These are phyloP conservation scores for Ephydatia muelleri DNA, from an alignment of 37 sponge, comb jelly and placozoan species.

Conservation along the genomic window DNA sequence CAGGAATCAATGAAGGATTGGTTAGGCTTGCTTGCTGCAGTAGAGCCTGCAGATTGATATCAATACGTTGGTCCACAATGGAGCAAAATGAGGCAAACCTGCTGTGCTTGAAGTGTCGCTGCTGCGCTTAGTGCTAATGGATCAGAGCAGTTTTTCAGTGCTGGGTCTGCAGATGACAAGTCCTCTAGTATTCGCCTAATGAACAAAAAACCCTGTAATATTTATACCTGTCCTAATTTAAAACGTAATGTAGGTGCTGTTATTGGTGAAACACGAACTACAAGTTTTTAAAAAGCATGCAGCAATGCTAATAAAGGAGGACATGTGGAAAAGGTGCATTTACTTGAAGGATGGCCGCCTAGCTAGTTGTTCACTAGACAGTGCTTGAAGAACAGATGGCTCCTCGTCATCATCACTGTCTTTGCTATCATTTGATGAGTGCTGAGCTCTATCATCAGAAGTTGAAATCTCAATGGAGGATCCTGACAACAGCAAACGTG, in stretches of 20 bases:
- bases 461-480: background rate
- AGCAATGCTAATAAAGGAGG: too few species aligned
- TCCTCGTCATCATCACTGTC: conserved; percentile 47
- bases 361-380: conserved; percentile 62
- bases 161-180: conserved; percentile 45
- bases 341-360: conserved; percentile 78
- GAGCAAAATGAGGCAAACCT: background rate
- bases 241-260: too few species aligned
- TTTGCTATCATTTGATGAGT: background rate
- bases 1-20: conserved; percentile 45
- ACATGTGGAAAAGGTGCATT: background rate
- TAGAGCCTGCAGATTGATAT: conserved; percentile 1
- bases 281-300: too few species aligned
- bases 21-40: conserved; percentile 37
- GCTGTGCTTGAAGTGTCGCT: conserved; percentile 35
- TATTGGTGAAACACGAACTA: too few species aligned
- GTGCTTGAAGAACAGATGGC: conserved; percentile 38
- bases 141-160: conserved; percentile 24
- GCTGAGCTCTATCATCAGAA: background rate
- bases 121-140: conserved; percentile 32
- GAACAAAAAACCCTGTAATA: background rate
- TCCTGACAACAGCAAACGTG: background rate
- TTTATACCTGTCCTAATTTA: too few species aligned
- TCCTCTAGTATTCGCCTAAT: conserved; percentile 61
- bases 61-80: too few species aligned